Conservation (phyloP, 1,140 invertebrate species). For the Lanistes nyassanus region DNA sequence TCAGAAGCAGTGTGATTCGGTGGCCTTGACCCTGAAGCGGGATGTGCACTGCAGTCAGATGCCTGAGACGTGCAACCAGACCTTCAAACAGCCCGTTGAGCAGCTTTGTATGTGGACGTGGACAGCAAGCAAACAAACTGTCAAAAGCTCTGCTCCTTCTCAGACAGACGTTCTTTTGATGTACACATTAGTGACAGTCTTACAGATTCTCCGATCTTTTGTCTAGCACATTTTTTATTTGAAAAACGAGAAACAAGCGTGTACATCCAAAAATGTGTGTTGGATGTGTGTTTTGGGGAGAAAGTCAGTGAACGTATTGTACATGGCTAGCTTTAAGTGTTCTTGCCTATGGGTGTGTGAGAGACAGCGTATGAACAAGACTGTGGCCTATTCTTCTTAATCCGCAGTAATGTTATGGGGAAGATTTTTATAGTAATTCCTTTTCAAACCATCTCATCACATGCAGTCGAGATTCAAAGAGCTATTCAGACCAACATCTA, state of each 20-base stretch:
- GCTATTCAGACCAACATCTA: no score
- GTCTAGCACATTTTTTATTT: no score
- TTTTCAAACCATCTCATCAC: no score
- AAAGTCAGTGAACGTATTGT: background rate
- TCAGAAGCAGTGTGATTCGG: background rate
- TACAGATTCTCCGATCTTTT: no score
- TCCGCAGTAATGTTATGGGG: no score
- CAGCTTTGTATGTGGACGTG: slow-evolving; percentile 11
- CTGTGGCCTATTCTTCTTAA: no score
- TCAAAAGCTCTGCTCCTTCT: no score
- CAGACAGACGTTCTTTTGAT: no score
- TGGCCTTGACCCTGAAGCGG: slow-evolving; percentile 7
- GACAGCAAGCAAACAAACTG: background rate
- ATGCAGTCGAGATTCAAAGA: no score
- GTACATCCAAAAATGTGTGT: background rate
- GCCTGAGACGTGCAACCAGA: background rate
- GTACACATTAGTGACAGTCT: no score
- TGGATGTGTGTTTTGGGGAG: background rate
- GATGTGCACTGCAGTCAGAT: slow-evolving; percentile 14
- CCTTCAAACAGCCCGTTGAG: background rate
- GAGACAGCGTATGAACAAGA: background rate
- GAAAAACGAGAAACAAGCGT: background rate
- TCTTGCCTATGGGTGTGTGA: background rate
- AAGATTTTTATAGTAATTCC: no score
- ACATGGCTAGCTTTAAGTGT: background rate